Evolutionary conservation across 1,140 invertebrate genomes (phyloP).

Genomic region (Drosophila grimshawi): DNA sequence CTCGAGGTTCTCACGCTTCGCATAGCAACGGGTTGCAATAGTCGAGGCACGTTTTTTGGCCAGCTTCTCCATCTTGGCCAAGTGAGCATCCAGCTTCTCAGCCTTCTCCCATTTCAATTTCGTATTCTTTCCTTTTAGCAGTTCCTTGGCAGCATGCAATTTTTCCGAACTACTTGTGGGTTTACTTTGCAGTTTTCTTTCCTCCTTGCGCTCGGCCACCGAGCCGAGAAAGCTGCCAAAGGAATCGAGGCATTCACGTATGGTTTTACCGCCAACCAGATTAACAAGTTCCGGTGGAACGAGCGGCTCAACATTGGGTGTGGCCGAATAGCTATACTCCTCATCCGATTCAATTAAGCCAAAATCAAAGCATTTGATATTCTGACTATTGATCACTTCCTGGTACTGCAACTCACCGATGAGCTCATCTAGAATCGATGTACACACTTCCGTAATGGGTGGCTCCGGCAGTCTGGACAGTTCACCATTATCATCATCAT

Average conservation of each 20-base stretch:
- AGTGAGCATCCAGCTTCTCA: slow-evolving; percentile 43
- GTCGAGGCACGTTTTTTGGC: slow-evolving; percentile 36
- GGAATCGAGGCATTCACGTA: slow-evolving; percentile 60
- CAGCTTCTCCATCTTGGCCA: slow-evolving; percentile 43
- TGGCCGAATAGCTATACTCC: slow-evolving; percentile 60
- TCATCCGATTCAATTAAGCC: slow-evolving; percentile 69
- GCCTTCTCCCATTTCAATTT: slow-evolving; percentile 43
- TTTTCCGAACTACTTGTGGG: slow-evolving; percentile 30
- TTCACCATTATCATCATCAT: not conserved
- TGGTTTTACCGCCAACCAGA: slow-evolving; percentile 57
- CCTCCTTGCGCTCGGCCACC: slow-evolving; percentile 19
- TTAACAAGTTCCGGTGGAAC: slow-evolving; percentile 48
- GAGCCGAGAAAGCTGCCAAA: slow-evolving; percentile 49
- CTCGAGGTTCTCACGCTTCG: slow-evolving; percentile 63
- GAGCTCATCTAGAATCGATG: slow-evolving; percentile 45
- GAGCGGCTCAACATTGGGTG: slow-evolving; percentile 46
- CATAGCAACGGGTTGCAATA: slow-evolving; percentile 58
- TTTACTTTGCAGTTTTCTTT: slow-evolving; percentile 4
- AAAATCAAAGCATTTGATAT: slow-evolving; percentile 56
- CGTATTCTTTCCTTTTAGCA: slow-evolving; percentile 42
- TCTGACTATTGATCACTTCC: not conserved
- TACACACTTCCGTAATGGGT: slow-evolving; percentile 19
- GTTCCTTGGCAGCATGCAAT: slow-evolving; percentile 47
- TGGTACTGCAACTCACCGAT: slow-evolving; percentile 50
- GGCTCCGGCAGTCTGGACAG: not conserved